These are phyloP conservation scores for Antechinus stuartii DNA, from an alignment of 2,113 vertebrate genomes.

Conservation along the genomic window DNA sequence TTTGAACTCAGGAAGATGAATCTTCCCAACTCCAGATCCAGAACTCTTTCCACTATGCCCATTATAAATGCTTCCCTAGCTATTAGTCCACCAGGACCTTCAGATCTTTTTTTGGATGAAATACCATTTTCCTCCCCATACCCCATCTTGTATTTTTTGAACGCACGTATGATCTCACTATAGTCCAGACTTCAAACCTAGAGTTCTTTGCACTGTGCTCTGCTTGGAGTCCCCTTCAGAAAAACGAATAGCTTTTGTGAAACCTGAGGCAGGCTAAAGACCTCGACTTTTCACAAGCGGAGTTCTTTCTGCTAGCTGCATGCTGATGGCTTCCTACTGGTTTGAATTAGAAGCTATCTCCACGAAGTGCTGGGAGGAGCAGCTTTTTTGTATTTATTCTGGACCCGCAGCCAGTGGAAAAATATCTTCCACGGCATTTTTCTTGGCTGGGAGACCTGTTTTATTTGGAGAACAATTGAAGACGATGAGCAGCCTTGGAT, in stretches of 20 bases:
- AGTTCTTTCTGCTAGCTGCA: not conserved
- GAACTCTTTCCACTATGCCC: not conserved
- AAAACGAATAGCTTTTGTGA: constrained; percentile 74
- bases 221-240: not conserved
- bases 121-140: not conserved
- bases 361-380: constrained; percentile 80
- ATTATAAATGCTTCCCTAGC: not conserved
- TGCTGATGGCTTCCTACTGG: constrained; percentile 65
- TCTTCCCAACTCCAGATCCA: not conserved
- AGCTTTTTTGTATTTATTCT: constrained; percentile 87
- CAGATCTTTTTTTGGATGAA: not conserved
- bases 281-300: constrained; percentile 79
- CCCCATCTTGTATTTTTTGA: not conserved
- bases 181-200: not conserved
- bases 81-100: not conserved
- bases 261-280: constrained; percentile 80
- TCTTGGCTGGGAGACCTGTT: constrained; percentile 83
- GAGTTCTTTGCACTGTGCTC: not conserved
- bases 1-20: not conserved
- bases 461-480: constrained; percentile 88
- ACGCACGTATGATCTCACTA: not conserved
- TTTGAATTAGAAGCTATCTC: constrained; percentile 72
- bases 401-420: constrained; percentile 87
- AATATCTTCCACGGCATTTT: constrained; percentile 87
- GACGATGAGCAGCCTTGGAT: constrained; percentile 86